Conservation (phyloP, 2,797 vertebrate genomes). For the Sciurus vulgaris region DNA sequence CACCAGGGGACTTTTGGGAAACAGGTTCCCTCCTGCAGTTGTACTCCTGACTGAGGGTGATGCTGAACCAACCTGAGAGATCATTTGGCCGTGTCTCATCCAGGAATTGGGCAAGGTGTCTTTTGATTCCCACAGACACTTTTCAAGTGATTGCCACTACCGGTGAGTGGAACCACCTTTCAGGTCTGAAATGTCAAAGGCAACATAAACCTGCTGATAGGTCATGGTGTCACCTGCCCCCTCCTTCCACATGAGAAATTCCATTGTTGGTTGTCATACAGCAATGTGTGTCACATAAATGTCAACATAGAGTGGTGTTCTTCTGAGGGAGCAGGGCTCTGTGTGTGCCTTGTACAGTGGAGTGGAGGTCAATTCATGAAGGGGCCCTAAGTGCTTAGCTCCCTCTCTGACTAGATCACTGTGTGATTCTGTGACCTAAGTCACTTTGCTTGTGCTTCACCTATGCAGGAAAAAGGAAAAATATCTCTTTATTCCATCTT, state of each 20-base stretch:
- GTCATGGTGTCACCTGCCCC: neutral
- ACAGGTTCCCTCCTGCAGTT: neutral
- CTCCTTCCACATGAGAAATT: neutral
- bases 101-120: neutral
- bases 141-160: neutral
- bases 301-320: neutral
- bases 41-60: neutral
- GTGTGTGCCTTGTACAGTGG: neutral
- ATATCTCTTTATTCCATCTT: neutral
- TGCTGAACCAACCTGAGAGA: neutral
- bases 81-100: neutral
- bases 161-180: neutral
- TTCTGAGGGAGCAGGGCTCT: neutral
- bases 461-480: neutral
- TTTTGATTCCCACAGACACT: neutral
- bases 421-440: neutral
- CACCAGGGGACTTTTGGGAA: neutral
- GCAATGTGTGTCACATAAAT: neutral
- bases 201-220: neutral
- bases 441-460: neutral
- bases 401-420: neutral
- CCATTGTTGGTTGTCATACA: neutral
- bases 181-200: neutral
- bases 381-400: neutral
- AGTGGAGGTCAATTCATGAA: rapidly evolving